Conservation (phyloP, 2,888 invertebrate species). For the Eugnorisma glareosa region DNA sequence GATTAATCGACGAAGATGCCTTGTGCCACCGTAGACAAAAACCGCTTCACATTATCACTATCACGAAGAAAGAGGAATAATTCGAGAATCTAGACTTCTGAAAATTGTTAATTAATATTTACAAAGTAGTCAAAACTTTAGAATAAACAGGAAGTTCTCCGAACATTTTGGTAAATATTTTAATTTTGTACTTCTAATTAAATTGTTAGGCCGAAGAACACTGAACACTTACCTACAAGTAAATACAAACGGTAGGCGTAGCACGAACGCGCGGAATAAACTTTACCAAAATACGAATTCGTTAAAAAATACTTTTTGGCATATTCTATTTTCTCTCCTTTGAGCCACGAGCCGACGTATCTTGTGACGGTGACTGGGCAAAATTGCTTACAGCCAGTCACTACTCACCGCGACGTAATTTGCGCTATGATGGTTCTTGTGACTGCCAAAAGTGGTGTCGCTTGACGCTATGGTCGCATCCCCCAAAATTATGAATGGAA, state of each 20-base stretch:
- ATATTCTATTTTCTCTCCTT: neutral
- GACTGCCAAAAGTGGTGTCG: neutral
- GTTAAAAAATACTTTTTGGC: neutral
- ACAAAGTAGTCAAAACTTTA: conserved; percentile 25
- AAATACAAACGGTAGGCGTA: conserved; percentile 36
- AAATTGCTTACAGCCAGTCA: neutral
- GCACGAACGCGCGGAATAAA: neutral
- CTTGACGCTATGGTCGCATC: neutral
- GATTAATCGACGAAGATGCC: neutral
- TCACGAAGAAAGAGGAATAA: neutral
- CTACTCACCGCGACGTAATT: neutral
- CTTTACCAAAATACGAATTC: neutral
- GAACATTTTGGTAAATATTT: conserved; percentile 34
- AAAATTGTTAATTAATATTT: conserved; percentile 15
- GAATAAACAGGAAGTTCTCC: conserved; percentile 18
- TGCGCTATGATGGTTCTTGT: neutral
- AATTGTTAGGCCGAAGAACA: conserved; percentile 36
- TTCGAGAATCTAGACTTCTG: neutral
- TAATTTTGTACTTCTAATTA: conserved; percentile 50
- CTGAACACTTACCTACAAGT: conserved; percentile 26
- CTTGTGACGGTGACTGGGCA: neutral
- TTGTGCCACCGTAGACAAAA: neutral
- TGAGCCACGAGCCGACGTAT: neutral
- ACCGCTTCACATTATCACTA: neutral
- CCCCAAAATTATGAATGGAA: neutral